Evolutionary conservation across 1,140 invertebrate species (phyloP).

Genomic region (Drosophila littoralis): DNA sequence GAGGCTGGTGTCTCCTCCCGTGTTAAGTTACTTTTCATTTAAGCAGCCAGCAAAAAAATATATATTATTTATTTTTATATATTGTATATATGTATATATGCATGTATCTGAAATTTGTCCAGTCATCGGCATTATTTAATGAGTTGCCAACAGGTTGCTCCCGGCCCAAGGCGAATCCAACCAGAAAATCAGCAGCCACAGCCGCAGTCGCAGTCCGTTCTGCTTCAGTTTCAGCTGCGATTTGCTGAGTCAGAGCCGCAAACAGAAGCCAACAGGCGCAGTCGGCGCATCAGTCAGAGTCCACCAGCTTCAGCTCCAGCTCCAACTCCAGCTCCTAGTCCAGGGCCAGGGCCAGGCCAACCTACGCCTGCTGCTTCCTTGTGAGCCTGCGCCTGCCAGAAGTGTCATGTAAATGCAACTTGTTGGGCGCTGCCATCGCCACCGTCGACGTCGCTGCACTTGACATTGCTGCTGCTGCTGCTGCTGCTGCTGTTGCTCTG

Average conservation of each 20-base stretch:
- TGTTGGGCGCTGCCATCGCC: slow-evolving; percentile 60
- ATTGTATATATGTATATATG: not conserved
- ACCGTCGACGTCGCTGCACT: slow-evolving; percentile 46
- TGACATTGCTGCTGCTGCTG: slow-evolving; percentile 31
- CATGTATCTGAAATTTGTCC: slow-evolving; percentile 67
- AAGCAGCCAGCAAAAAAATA: slow-evolving; percentile 34
- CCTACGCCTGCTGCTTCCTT: slow-evolving; percentile 67
- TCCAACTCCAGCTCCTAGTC: slow-evolving; percentile 3
- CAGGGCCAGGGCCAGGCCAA: slow-evolving; percentile 42
- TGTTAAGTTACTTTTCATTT: slow-evolving; percentile 80
- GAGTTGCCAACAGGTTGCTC: slow-evolving; percentile 79
- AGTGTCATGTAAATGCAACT: slow-evolving; percentile 73
- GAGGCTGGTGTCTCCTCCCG: slow-evolving; percentile 15
- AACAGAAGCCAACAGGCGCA: slow-evolving; percentile 76
- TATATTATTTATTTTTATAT: not conserved
- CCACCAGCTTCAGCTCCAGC: slow-evolving; percentile 25
- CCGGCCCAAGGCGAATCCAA: slow-evolving; percentile 36
- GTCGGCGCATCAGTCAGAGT: slow-evolving; percentile 64
- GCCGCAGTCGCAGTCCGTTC: slow-evolving; percentile 26
- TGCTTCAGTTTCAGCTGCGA: slow-evolving; percentile 48
- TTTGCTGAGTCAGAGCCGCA: slow-evolving; percentile 75
- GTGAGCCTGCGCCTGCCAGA: slow-evolving; percentile 47
- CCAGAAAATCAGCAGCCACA: slow-evolving; percentile 70
- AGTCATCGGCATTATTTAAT: slow-evolving; percentile 84
- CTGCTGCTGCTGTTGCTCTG: slow-evolving; percentile 1